Evolutionary conservation across 2,113 vertebrate genomes (phyloP), one percentile per base, ranked within the genome.

Genomic region (Pandion haliaetus): DNA sequence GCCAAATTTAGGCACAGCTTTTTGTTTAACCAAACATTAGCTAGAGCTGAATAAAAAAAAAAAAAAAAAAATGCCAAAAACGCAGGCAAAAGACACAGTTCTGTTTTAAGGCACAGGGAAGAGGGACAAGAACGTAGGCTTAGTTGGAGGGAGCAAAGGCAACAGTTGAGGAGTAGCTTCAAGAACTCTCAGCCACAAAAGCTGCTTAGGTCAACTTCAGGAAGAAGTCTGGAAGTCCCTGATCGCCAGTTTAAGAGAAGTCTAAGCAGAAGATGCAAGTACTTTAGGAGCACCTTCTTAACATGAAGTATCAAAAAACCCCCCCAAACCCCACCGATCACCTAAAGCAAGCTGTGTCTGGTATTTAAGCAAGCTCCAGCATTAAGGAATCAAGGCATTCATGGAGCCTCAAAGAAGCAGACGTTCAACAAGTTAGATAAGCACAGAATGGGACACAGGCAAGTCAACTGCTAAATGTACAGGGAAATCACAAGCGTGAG

Each of bases 81-180:
- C 3, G 7, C 61, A 66, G 74, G 58, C 49, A 47, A 59, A 79
- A 85, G 44, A n/a, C 13, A 14, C 54, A 9, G 59, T 77, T 88
- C 49, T 91, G 50, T 28, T 80, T 47, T 47, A 54, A 83, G 57
- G 81, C 45, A 78, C 17, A 54, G 38, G 38, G 21, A 85, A 28
- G 19, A 62, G 6, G 21, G 29, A 47, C 3, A 32, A 57, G 36
- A 58, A 54, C 0, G 0, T 4, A 24, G 25, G 6, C 4, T 45
- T 34, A 57, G 21, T 0, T 32, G 29, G 32, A 88, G 14, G n/a
- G n/a, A 76, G 67, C 12, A 69, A 50, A 73, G n/a, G 34, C 57
- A 77, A 24, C 28, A 44, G 24, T 0, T 29, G 29, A 78, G 73
- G 50, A 42, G 18, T 7, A 19, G 26, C 38, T 45, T 67, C 11